phyloP scores from a whole-genome alignment of 2,888 invertebrate genomes.

The Parochlus steinenii region DNA sequence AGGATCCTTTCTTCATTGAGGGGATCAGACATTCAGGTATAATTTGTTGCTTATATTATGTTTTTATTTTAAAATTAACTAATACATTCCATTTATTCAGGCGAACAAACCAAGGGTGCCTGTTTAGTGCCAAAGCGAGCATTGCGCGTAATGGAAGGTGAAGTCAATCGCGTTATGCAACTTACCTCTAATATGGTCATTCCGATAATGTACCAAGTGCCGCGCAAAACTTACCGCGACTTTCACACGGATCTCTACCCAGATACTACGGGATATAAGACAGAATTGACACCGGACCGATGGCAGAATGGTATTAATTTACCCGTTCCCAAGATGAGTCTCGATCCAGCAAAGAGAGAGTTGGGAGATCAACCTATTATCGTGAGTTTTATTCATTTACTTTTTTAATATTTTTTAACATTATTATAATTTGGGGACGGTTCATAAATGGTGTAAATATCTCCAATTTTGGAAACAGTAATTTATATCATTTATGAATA shows the following conservation, averaged over 20 bases:
- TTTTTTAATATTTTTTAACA: constrained; percentile 3
- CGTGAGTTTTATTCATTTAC: constrained; percentile 30
- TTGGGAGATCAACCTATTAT: constrained; percentile 42
- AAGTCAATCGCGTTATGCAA: constrained; percentile 82
- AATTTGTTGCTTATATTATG: constrained; percentile 1
- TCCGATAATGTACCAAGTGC: constrained; percentile 89
- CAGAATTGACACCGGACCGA: constrained; percentile 60
- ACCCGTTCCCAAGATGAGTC: constrained; percentile 62
- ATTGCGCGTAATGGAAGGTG: constrained; percentile 90
- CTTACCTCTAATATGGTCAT: constrained; percentile 72
- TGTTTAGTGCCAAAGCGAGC: constrained; percentile 84
- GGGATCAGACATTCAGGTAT: constrained; percentile 63
- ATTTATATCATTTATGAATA: too few species aligned
- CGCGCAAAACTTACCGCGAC: constrained; percentile 82
- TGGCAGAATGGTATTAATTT: constrained; percentile 69
- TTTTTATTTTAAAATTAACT: background rate
- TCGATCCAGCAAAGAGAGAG: constrained; percentile 60
- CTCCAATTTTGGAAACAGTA: too few species aligned
- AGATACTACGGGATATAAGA: constrained; percentile 66
- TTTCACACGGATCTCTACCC: constrained; percentile 92
- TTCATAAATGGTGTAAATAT: too few species aligned
- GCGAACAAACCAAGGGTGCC: constrained; percentile 92
- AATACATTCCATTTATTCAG: constrained; percentile 25
- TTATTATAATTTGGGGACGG: too few species aligned
- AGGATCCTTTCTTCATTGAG: constrained; percentile 78